Evolutionary conservation across 1,140 invertebrate species (phyloP), one percentile per base, ranked within the genome.

Genomic region (Drusus annulatus): DNA sequence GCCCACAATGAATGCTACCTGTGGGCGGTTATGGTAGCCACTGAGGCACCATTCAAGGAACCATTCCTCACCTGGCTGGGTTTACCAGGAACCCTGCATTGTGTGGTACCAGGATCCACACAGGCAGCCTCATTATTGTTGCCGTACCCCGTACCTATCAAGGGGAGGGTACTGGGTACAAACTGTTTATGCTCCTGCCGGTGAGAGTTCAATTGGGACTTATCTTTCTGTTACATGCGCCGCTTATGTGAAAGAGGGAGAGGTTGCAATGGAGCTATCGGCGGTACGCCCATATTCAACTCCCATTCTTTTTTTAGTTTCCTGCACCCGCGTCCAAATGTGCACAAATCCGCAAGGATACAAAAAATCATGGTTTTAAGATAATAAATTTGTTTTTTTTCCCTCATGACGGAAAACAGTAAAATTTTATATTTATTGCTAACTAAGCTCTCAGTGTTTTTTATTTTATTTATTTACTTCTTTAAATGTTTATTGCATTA

Each of bases 21-120:
- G 74, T 45, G 74, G 31, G 74, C 74, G 77, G 77, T 28, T 50
- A 65, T 52, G 45, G 80, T 76, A 81, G 80, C 80, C 80, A 80
- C 62, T 19, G 36, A 77, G 80, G 74, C 80, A 77, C 80, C 80
- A 77, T 77, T 81, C 80, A 81, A 56, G 21, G 58, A 74, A 74
- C 50, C 69, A 56, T 74, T 23, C 51, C 51, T 74, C 25, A 74
- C 21, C 8, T 23, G 51, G 31, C 21, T 74, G 31, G 69, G 69
- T 56, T 74, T 74, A 74, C 69, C 69, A 74, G 69, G 69, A 74
- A 74, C 56, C 54, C 69, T 74, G 21, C 8, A 31, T 74, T 74
- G 69, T 74, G 13, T 56, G 69, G 17, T 15, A 52, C 69, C 23
- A 74, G 45, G 36, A 74, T 74, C 51, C 51, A 74, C 69, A 74